Conservation (phyloP, 2,113 vertebrate genomes). For the Spea bombifrons region DNA sequence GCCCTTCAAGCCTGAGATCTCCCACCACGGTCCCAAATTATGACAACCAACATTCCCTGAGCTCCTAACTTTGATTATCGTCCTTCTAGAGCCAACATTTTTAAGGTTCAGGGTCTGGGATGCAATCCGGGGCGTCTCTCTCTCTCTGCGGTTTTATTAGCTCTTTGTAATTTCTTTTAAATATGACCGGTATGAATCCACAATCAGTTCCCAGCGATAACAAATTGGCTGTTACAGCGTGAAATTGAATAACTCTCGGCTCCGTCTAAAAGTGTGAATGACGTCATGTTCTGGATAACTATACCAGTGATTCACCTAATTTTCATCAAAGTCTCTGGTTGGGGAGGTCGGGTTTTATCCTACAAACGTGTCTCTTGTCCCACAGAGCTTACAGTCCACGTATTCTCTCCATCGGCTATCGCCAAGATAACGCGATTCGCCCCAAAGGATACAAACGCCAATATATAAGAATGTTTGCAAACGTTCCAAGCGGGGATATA, state of each 20-base stretch:
- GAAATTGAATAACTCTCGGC: conserved; percentile 14
- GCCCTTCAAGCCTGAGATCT: too few species aligned
- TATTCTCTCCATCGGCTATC: neutral
- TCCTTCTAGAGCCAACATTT: neutral
- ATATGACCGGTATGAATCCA: conserved; percentile 19
- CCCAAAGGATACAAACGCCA: too few species aligned
- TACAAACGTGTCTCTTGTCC: neutral
- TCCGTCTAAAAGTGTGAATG: conserved; percentile 4
- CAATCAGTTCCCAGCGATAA: conserved; percentile 24
- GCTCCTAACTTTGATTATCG: neutral
- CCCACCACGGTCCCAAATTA: too few species aligned
- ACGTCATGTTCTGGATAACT: neutral
- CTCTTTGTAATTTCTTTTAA: conserved; percentile 20
- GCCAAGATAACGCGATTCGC: too few species aligned
- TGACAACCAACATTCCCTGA: neutral
- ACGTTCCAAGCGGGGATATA: too few species aligned
- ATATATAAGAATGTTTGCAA: too few species aligned
- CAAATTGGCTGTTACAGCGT: conserved; percentile 18
- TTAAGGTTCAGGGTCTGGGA: neutral
- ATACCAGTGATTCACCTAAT: neutral
- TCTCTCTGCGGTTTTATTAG: neutral
- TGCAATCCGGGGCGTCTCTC: neutral
- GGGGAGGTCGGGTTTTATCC: neutral
- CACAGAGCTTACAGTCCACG: neutral
- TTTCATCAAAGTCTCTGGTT: conserved; percentile 3